phyloP scores from a whole-genome alignment of 1,140 invertebrate species.

The Myzus persicae region DNA sequence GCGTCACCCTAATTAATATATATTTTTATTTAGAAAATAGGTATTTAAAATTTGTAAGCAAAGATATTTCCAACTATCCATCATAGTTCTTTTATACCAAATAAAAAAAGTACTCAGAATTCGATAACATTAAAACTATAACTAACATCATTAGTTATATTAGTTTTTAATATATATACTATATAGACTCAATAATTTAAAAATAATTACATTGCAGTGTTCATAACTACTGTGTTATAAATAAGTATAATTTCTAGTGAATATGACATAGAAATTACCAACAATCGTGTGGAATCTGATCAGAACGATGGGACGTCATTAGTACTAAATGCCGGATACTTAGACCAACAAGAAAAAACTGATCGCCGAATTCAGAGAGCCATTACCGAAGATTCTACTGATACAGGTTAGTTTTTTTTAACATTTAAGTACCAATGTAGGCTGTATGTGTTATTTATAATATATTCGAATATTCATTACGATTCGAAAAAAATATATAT shows the following conservation, averaged over 20 bases:
- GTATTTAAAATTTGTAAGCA: neutral
- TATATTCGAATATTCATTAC: neutral
- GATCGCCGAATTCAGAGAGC: conserved; percentile 41
- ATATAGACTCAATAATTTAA: neutral
- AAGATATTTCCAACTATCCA: too few relatives aligned
- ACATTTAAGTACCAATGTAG: neutral
- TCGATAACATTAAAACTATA: neutral
- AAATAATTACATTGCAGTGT: neutral
- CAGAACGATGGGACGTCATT: conserved; percentile 32
- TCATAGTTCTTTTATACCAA: neutral
- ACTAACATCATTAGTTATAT: neutral
- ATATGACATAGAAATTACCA: neutral
- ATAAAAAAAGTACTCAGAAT: neutral
- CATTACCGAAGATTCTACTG: conserved; percentile 50
- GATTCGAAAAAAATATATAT: neutral
- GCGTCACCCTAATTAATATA: neutral
- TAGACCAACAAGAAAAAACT: conserved; percentile 42
- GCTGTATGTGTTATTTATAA: neutral
- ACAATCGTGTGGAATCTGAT: neutral
- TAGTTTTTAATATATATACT: neutral
- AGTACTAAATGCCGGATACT: conserved; percentile 23
- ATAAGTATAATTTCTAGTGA: conserved; percentile 14
- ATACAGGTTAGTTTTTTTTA: conserved; percentile 47
- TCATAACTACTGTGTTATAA: neutral
- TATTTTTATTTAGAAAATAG: neutral